A percentile compares a stretch with the other conserved stretches of the same genome.
Conservation (phyloP, 2,888 invertebrate species). For the Dryococelus australis region DNA sequence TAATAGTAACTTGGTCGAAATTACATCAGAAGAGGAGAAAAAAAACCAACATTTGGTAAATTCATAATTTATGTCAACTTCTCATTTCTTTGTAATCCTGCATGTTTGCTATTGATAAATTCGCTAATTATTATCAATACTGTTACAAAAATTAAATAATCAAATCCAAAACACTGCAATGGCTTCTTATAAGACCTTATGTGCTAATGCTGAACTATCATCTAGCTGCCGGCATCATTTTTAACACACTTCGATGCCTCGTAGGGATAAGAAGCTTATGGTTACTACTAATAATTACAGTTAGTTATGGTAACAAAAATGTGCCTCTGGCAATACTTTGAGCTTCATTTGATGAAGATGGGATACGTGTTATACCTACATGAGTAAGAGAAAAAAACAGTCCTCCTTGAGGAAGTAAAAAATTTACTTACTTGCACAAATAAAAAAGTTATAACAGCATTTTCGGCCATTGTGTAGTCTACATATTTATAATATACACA, state of each 20-base stretch:
- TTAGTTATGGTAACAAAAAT: conserved; percentile 26
- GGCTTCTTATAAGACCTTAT: not conserved
- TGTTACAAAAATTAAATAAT: not conserved
- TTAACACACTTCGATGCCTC: not conserved
- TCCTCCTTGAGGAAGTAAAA: not conserved
- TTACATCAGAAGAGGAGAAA: no score
- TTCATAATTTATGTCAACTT: not conserved
- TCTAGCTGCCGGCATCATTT: not conserved
- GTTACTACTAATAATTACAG: conserved; percentile 11
- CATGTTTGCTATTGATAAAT: not conserved
- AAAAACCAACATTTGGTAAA: not conserved
- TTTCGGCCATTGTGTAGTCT: not conserved
- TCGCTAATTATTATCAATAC: not conserved
- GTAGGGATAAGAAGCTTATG: conserved; percentile 13
- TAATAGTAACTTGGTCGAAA: no score
- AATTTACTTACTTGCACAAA: conserved; percentile 11
- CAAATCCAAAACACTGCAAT: not conserved
- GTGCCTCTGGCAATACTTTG: conserved; percentile 16
- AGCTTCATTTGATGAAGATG: conserved; percentile 9
- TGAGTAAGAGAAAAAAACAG: not conserved
- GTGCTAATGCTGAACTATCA: not conserved
- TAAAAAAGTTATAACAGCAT: conserved; percentile 16
- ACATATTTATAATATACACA: conserved; percentile 10
- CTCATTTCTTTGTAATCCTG: not conserved
- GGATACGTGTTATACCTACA: conserved; percentile 8